Conservation (phyloP, 1,140 invertebrate genomes). For the Leucophenga varia region DNA sequence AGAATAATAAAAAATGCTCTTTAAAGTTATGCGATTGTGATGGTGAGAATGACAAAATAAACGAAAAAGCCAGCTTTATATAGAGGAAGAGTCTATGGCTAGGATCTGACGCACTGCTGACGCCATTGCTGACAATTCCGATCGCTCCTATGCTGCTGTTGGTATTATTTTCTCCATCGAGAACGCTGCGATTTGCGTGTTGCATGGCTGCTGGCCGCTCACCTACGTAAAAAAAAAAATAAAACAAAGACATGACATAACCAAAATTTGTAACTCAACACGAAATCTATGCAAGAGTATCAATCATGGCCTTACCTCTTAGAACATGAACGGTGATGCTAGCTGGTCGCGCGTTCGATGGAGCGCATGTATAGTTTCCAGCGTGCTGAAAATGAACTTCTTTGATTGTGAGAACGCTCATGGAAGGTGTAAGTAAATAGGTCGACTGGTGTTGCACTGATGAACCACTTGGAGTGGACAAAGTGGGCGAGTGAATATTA, state of each 20-base stretch:
- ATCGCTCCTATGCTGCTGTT: conserved; percentile 33
- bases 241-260: too few relatives aligned
- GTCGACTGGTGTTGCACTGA: conserved; percentile 52
- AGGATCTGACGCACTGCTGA: too few relatives aligned
- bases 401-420: conserved; percentile 48
- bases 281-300: neutral
- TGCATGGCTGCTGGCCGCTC: conserved; percentile 69
- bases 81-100: too few relatives aligned
- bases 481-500: too few relatives aligned
- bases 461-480: too few relatives aligned
- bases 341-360: conserved; percentile 68
- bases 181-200: conserved; percentile 61
- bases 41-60: too few relatives aligned
- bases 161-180: conserved; percentile 34
- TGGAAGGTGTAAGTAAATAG: conserved; percentile 40
- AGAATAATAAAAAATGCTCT: too few relatives aligned
- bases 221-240: conserved; percentile 61
- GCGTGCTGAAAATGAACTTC: conserved; percentile 57
- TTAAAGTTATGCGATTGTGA: too few relatives aligned
- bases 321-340: conserved; percentile 71
- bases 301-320: conserved; percentile 49
- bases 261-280: too few relatives aligned
- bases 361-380: conserved; percentile 71
- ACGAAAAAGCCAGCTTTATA: too few relatives aligned
- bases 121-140: too few relatives aligned